Conservation (phyloP, 2,113 vertebrate species). For the Notothenia rossii region DNA sequence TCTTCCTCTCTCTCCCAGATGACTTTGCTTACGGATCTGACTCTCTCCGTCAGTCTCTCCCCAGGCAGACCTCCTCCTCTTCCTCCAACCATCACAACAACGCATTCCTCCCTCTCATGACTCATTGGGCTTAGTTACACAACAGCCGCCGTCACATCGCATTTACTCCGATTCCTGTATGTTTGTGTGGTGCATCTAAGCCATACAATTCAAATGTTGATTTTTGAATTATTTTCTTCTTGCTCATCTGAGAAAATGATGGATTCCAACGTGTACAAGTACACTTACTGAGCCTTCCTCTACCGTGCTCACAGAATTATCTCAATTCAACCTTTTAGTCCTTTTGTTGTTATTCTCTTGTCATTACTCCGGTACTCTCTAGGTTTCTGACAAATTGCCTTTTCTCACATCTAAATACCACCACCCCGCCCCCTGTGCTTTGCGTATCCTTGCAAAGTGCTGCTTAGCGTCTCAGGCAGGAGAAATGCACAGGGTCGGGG, state of each 20-base stretch:
- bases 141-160: constrained; percentile 69
- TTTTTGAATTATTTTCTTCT: constrained; percentile 61
- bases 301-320: constrained; percentile 42
- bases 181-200: constrained; percentile 39
- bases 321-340: constrained; percentile 30
- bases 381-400: constrained; percentile 63
- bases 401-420: constrained; percentile 58
- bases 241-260: constrained; percentile 41
- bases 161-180: constrained; percentile 44
- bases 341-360: constrained; percentile 51
- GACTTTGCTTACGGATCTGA: constrained; percentile 63
- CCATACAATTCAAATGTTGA: constrained; percentile 48
- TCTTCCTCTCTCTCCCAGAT: constrained; percentile 49
- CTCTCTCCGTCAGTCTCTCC: constrained; percentile 56
- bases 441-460: constrained; percentile 26
- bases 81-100: constrained; percentile 64
- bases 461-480: constrained; percentile 24
- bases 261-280: constrained; percentile 24
- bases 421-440: constrained; percentile 9
- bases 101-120: constrained; percentile 70
- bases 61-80: constrained; percentile 48
- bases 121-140: constrained; percentile 76
- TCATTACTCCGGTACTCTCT: constrained; percentile 57
- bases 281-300: constrained; percentile 22
- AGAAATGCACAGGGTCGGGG: constrained; percentile 26